Percentiles rank a stretch among this genome's conserved stretches.
Evolutionary conservation across 2,888 invertebrate species (phyloP).

Genomic region (Watsonalla binaria): DNA sequence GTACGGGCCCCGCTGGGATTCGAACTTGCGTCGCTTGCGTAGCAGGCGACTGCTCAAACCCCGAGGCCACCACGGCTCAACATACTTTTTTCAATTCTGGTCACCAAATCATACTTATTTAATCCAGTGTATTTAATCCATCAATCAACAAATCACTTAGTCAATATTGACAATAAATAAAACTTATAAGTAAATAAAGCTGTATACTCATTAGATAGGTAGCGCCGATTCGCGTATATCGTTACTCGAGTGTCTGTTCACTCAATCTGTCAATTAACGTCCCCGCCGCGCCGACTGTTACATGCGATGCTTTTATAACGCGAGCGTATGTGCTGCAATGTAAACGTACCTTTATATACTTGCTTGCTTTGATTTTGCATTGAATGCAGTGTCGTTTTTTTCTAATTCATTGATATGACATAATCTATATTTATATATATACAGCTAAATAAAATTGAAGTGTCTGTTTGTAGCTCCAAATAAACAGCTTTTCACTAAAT

Average conservation of each 20-base stretch:
- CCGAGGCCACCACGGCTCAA: too few relatives aligned
- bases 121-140: neutral
- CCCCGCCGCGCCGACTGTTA: conserved; percentile 30
- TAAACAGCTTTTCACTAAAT: too few relatives aligned
- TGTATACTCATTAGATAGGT: neutral
- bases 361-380: neutral
- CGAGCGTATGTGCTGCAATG: neutral
- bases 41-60: too few relatives aligned
- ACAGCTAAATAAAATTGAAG: too few relatives aligned
- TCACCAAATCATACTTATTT: too few relatives aligned
- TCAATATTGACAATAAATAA: neutral
- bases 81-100: too few relatives aligned
- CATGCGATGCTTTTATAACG: conserved; percentile 18
- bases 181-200: neutral
- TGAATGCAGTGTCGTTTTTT: neutral
- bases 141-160: neutral
- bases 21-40: too few relatives aligned
- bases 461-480: too few relatives aligned
- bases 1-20: too few relatives aligned
- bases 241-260: conserved; percentile 46
- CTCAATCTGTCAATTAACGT: conserved; percentile 66
- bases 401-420: too few relatives aligned
- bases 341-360: neutral
- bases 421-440: too few relatives aligned
- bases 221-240: conserved; percentile 15